Base-by-base conservation (phyloP, 2,797 vertebrate species). In the Linurgus olivaceus region DNA sequence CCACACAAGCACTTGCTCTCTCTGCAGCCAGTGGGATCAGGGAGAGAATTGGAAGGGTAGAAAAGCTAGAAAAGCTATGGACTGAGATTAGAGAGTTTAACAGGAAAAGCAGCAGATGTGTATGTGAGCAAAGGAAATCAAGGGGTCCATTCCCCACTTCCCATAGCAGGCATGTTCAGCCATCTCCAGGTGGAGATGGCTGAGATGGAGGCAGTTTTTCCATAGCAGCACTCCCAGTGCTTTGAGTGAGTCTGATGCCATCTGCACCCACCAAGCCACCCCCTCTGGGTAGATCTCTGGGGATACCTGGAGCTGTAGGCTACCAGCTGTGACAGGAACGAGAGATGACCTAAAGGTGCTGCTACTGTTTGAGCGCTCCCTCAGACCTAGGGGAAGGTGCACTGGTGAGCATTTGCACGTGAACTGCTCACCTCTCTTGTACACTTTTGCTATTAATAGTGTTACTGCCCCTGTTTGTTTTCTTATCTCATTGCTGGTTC, bases 341-440 rank as follows among this genome's bases (percentile, higher is more conserved):
- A 1, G 3, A 29, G 58, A 4, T 10, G 7, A 42, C 21, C 12
- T 18, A 7, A 42, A 74, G 37, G 31, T 9, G 17, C 51, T 65
- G 17, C 51, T 35, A 0, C 20, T 14, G 35, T 48, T 59, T 3
- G 4, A 40, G 35, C 9, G 42, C 17, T 20, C 14, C 28, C 31
- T 50, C 51, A 65, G 26, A 17, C 51, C 35, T 2, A 5, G 21
- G 31, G 29, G 15, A 3, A 26, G 21, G 3, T 28, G 13, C 11
- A 2, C 2, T 14, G 26, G 4, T 24, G 54, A 62, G 35, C 3
- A 7, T 24, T 61, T 47, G 7, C 31, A 12, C 1, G 1, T 23
- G 13, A 48, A 12, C 47, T 29, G 21, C 12, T 40, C 13, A 4
- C 21, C 10, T 63, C 37, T 61, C 65, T 51, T 76, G 29, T 18